These are phyloP conservation scores for Neuroscelio doddi DNA, from an alignment of 2,888 invertebrate species.

Conservation along the genomic window DNA sequence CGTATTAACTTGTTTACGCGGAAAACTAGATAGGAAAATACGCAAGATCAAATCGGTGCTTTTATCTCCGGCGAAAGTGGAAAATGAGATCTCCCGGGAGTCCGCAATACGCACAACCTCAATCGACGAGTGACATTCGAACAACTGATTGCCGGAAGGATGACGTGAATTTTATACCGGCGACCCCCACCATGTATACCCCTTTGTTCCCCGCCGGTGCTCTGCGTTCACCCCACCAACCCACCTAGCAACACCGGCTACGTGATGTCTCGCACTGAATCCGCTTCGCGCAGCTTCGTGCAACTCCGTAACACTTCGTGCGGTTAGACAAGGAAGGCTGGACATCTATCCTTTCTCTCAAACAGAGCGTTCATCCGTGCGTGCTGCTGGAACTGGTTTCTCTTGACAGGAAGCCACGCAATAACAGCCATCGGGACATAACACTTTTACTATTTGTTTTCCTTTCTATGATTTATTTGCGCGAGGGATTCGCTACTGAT, in stretches of 20 bases:
- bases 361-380: slow-evolving; percentile 40
- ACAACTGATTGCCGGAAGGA: slow-evolving; percentile 63
- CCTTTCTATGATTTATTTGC: slow-evolving; percentile 42
- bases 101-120: background rate
- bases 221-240: slow-evolving; percentile 48
- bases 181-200: slow-evolving; percentile 39
- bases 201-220: slow-evolving; percentile 42
- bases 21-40: background rate
- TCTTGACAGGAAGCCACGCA: slow-evolving; percentile 44
- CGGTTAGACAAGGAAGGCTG: slow-evolving; percentile 10
- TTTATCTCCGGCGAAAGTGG: background rate
- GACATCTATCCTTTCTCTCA: slow-evolving; percentile 8
- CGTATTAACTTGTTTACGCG: background rate
- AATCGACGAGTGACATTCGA: slow-evolving; percentile 40
- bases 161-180: slow-evolving; percentile 66
- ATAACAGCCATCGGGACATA: slow-evolving; percentile 39
- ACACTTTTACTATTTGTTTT: slow-evolving; percentile 47
- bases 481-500: slow-evolving; percentile 1
- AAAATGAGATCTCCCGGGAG: background rate
- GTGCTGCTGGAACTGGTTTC: slow-evolving; percentile 45
- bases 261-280: slow-evolving; percentile 63
- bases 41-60: no score
- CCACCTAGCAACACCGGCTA: slow-evolving; percentile 70
- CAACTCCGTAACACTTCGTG: slow-evolving; percentile 39
- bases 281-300: slow-evolving; percentile 53